Evolutionary conservation across 2,888 invertebrate genomes (phyloP).

Genomic region (Sarcophaga variegata): DNA sequence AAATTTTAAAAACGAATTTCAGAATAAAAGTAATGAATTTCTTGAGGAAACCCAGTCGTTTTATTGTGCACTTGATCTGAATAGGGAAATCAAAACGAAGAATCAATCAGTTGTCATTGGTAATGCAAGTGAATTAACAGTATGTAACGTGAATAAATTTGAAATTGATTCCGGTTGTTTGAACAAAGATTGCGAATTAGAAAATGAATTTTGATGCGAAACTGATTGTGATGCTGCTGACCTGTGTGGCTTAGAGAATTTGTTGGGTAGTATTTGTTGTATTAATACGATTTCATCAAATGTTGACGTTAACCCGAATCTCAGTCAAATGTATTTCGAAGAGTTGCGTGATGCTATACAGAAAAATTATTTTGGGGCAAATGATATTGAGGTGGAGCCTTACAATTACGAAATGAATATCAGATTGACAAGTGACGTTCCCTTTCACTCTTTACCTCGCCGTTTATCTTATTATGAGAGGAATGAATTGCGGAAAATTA

Average conservation of each 20-base stretch:
- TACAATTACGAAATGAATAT: too few species aligned
- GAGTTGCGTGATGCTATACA: neutral
- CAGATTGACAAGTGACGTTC: too few species aligned
- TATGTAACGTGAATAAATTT: neutral
- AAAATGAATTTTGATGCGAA: neutral
- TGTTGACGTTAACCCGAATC: slow-evolving; percentile 2
- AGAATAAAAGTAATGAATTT: slow-evolving; percentile 28
- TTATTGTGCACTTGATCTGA: slow-evolving; percentile 20
- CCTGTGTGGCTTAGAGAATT: neutral
- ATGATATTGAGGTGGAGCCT: slow-evolving; percentile 2
- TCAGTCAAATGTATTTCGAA: neutral
- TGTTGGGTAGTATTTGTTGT: neutral
- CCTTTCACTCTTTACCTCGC: neutral
- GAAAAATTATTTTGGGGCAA: neutral
- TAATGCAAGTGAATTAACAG: neutral
- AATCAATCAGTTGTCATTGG: slow-evolving; percentile 36
- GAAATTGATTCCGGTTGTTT: neutral
- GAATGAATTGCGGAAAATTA: neutral
- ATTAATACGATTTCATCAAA: neutral
- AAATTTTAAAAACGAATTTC: neutral
- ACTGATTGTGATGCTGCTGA: slow-evolving; percentile 11
- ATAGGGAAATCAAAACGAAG: neutral
- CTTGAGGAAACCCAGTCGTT: slow-evolving; percentile 4
- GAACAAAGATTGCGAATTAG: neutral
- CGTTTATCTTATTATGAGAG: neutral